phyloP scores from a whole-genome alignment of 2,113 vertebrate genomes.

The Perca fluviatilis region DNA sequence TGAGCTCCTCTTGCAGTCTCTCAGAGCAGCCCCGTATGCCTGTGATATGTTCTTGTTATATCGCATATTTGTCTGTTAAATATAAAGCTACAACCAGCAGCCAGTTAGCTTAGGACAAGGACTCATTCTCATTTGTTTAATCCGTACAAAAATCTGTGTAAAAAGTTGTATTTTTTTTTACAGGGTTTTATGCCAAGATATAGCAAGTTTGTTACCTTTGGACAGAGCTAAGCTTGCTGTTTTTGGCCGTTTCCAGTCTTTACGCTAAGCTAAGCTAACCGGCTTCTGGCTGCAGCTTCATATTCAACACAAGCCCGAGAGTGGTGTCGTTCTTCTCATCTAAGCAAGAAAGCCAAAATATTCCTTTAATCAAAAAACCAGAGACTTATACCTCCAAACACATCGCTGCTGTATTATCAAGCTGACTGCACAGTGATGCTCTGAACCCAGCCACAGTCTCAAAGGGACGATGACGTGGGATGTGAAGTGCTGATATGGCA shows the following conservation, averaged over 20 bases:
- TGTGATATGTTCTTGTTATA: no score
- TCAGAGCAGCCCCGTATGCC: neutral
- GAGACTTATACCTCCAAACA: neutral
- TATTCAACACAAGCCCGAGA: neutral
- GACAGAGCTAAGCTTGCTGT: neutral
- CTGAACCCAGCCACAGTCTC: neutral
- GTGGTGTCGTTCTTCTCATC: neutral
- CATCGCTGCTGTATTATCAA: no score
- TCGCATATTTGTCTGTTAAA: neutral
- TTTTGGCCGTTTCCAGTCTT: neutral
- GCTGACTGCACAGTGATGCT: neutral
- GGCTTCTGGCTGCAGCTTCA: no score
- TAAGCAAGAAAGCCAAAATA: neutral
- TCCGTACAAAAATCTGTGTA: neutral
- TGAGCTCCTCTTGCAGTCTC: neutral
- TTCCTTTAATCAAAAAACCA: neutral
- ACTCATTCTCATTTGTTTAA: neutral
- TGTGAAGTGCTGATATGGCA: neutral
- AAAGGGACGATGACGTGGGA: neutral
- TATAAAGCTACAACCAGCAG: neutral
- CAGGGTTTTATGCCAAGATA: no score
- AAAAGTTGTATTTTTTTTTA: no score
- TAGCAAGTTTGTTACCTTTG: neutral
- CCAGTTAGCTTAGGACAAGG: slow-evolving; percentile 14
- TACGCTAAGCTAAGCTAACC: neutral